A percentile compares a stretch with the other conserved stretches of the same genome.
These are phyloP conservation scores for Achlya flavicornis DNA, from an alignment of 2,888 invertebrate genomes.

Conservation along the genomic window DNA sequence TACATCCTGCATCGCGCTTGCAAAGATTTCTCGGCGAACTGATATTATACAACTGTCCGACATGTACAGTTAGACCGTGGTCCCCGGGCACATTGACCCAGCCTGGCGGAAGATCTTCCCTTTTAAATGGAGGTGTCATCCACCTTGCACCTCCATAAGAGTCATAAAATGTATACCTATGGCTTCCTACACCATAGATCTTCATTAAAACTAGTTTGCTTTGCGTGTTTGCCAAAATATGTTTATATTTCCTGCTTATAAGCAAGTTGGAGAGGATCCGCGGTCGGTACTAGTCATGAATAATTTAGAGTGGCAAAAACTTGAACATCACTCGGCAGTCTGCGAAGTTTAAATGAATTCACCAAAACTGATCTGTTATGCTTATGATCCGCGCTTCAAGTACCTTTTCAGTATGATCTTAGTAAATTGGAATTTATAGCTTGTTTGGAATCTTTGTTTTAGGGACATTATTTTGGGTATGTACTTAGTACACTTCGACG, in stretches of 20 bases:
- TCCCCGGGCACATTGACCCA: no score
- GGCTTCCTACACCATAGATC: no score
- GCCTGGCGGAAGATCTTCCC: no score
- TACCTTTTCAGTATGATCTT: constrained; percentile 1
- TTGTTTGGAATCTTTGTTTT: not conserved
- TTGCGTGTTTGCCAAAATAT: not conserved
- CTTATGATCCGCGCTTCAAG: constrained; percentile 39
- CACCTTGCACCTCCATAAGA: no score
- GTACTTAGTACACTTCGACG: not conserved
- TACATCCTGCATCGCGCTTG: no score
- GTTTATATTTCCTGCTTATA: not conserved
- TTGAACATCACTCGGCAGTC: constrained; percentile 42
- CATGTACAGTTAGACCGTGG: no score
- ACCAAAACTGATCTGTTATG: constrained; percentile 47
- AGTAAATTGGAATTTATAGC: not conserved
- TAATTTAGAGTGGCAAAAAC: constrained; percentile 51
- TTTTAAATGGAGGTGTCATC: no score
- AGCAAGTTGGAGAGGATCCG: constrained; percentile 23
- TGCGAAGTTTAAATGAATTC: constrained; percentile 56
- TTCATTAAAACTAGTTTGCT: no score
- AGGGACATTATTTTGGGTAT: not conserved
- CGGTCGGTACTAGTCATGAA: constrained; percentile 43
- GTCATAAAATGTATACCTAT: no score
- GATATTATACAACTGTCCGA: no score
- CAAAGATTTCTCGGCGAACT: no score